Percentiles rank a stretch among this genome's conserved stretches.
These are phyloP conservation scores for Diabrotica undecimpunctata DNA, from an alignment of 1,140 invertebrate genomes.

Conservation along the genomic window DNA sequence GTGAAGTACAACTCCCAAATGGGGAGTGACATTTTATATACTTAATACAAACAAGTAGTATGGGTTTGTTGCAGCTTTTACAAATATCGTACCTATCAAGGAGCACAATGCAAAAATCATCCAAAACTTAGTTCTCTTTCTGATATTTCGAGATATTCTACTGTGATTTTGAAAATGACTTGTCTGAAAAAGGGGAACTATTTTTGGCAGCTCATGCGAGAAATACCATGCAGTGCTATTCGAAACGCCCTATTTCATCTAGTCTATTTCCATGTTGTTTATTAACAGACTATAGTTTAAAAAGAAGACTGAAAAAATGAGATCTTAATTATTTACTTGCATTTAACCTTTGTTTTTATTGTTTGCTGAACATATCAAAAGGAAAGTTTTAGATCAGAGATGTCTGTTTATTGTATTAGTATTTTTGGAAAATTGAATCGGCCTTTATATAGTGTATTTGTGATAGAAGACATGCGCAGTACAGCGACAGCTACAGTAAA, in stretches of 20 bases:
- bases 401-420: background rate
- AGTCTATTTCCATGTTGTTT: background rate
- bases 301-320: slow-evolving; percentile 17
- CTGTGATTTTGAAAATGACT: background rate
- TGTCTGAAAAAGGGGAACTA: background rate
- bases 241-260: background rate
- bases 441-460: background rate
- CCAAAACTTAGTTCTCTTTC: too few species aligned
- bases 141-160: too few species aligned
- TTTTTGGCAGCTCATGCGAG: background rate
- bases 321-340: slow-evolving; percentile 14
- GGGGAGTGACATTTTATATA: too few species aligned
- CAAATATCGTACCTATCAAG: too few species aligned
- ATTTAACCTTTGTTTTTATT: slow-evolving; percentile 3
- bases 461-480: too few species aligned
- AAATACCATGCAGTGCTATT: background rate
- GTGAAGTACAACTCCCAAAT: too few species aligned
- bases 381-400: background rate
- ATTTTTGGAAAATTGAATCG: background rate
- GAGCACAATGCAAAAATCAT: too few species aligned
- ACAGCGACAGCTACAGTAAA: too few species aligned
- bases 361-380: slow-evolving; percentile 1
- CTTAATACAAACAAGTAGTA: too few species aligned
- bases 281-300: slow-evolving; percentile 1
- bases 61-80: too few species aligned